Evolutionary conservation across 2,113 vertebrate species (phyloP), one percentile per base, ranked within the genome.

Genomic region (Centropus bengalensis): DNA sequence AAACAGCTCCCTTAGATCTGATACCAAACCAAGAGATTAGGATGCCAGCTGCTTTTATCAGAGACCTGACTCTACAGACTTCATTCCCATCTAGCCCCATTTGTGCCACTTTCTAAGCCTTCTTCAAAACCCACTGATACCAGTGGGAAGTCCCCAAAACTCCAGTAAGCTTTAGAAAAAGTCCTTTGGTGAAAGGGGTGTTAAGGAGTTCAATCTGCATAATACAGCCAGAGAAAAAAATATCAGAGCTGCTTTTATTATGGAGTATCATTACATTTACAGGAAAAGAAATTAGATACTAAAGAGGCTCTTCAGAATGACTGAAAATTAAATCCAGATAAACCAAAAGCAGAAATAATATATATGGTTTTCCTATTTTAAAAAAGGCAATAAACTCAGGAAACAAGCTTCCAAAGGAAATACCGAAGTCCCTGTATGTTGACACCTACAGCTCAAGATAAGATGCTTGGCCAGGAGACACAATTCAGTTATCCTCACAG

Each of bases 1-100:
- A 95, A 96, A 95, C 77, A 96, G 80, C 82, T 95, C 86, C 70
- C 55, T 97, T 42, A 92, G 94, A 86, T 95, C 77, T 82, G 82
- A 77, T 91, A 90, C 79, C 80, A 88, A 76, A 91, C 27, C 51
- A 47, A 42, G 87, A 80, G 82, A 78, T 88, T 88, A 70, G 66
- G 82, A 44, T 81, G 59, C 79, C 91, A 93, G 83, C 89, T 94
- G 88, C 92, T 93, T 94, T 93, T 75, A 89, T 91, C 58, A 76
- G 84, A 15, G 74, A 38, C 52, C 69, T 88, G 84, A 91, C 86
- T 86, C 86, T 66, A 19, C 82, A 74, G 69, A 73, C 59, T 83
- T 77, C 27, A 77, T 69, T 94, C 89, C 93, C 64, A 52, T 42
- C 8, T 10, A 74, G 52, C 22, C 33, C 52, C 0, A 0, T 77